Evolutionary conservation across 2,888 invertebrate genomes (phyloP), one percentile per base, ranked within the genome.

Genomic region (Sminthurinus aureus): DNA sequence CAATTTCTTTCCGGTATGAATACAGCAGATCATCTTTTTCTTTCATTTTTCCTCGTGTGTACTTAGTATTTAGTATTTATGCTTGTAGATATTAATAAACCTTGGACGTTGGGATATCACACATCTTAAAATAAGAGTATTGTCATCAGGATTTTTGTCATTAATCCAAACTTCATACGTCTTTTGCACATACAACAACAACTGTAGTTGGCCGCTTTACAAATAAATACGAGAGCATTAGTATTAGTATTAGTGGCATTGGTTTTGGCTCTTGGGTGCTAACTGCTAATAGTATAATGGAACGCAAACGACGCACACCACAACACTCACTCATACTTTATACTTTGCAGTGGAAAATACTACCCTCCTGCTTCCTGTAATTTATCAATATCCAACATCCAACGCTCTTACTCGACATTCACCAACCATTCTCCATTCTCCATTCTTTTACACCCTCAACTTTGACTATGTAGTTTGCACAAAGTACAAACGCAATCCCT

Each of bases 341-440:
- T 38, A 38, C 38, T 38, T 38, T 6, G 6, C 6, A 75, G 64
- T 81, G n/a, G 71, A 64, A 26, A 75, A 80, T 71, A 80, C 50
- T 71, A 20, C 64, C 66, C 75, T 75, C 74, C 24, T 38, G 38
- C 38, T 66, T 51, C 75, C 74, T 24, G 24, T 24, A 24, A 75
- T 81, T 81, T 81, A 81, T 81, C 81, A 81, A 79, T 69, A 79
- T 58, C 81, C 74, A 73, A 71, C 15, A 79, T 58, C 81, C 74
- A 73, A 71, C 15, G 3, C 12, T 77, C 15, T 38, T 38, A 38
- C 38, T 69, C 26, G 3, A n/a, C n/a, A n/a, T n/a, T n/a, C n/a
- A n/a, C n/a, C n/a, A n/a, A n/a, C n/a, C n/a, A n/a, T n/a, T n/a
- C n/a, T n/a, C n/a, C n/a, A n/a, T n/a, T n/a, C n/a, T n/a, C 69